A percentile compares a stretch with the other conserved stretches of the same genome.
These are phyloP conservation scores for Corynorhinus townsendii DNA, from an alignment of 2,113 vertebrate species.

Conservation along the genomic window DNA sequence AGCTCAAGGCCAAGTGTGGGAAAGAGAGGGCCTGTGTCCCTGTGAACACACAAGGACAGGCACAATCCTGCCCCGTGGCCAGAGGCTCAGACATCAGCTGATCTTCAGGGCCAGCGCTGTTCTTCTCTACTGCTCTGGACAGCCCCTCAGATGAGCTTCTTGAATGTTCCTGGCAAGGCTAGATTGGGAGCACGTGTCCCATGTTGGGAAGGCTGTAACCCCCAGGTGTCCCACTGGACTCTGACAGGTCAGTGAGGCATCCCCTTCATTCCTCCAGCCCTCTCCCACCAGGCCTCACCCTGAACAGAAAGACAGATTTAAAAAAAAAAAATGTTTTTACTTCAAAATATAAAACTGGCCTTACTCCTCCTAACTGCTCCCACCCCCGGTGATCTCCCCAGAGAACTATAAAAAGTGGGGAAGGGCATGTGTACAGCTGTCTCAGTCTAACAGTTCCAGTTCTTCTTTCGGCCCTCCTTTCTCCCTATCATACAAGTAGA, in stretches of 20 bases:
- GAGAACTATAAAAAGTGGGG: not conserved
- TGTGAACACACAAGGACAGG: not conserved
- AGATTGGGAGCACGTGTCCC: not conserved
- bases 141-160: not conserved
- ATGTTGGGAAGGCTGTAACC: not conserved
- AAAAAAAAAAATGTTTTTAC: conserved; percentile 60
- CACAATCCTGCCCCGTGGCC: not conserved
- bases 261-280: not conserved
- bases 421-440: not conserved
- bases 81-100: not conserved
- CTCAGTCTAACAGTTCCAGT: not conserved
- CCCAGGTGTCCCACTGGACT: not conserved
- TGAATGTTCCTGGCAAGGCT: not conserved
- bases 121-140: not conserved
- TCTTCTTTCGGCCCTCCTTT: not conserved
- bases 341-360: conserved; percentile 56
- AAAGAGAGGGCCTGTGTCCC: conserved; percentile 2
- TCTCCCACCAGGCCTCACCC: not conserved
- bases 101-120: not conserved
- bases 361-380: not conserved
- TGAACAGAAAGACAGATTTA: not conserved
- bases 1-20: conserved; percentile 52
- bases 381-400: not conserved
- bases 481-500: not conserved
- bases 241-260: not conserved